Conservation (phyloP, 2,888 invertebrate genomes). For the Coelopa pilipes region DNA sequence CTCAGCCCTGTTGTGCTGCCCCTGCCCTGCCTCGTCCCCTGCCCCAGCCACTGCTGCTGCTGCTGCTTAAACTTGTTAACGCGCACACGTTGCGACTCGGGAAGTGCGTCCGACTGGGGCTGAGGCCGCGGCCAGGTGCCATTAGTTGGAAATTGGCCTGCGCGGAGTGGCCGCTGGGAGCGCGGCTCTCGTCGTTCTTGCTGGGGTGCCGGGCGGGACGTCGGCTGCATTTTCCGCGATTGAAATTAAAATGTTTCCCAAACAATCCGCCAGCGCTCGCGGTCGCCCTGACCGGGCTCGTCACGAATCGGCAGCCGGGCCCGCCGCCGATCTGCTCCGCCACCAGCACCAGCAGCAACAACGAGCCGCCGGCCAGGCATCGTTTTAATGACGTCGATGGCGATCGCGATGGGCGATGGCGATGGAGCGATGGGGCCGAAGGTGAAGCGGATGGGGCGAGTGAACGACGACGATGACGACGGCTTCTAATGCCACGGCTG, state of each 20-base stretch:
- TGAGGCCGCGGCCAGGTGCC: neutral
- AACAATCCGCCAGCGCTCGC: neutral
- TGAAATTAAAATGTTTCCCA: conserved; percentile 5
- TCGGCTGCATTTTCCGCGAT: neutral
- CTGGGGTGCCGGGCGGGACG: neutral
- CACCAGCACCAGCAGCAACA: neutral
- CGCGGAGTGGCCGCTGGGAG: neutral
- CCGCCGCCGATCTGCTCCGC: neutral
- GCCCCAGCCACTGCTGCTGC: conserved; percentile 5
- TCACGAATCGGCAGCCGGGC: too few species aligned
- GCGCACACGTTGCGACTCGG: conserved; percentile 10
- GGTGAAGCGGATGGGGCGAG: neutral
- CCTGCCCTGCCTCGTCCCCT: too few species aligned
- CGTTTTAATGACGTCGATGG: conserved; percentile 4
- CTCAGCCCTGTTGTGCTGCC: conserved; percentile 2
- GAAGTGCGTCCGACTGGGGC: neutral
- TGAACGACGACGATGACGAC: too few species aligned
- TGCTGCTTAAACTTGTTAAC: conserved; percentile 15
- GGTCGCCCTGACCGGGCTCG: neutral
- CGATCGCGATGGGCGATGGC: neutral
- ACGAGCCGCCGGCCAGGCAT: conserved; percentile 9
- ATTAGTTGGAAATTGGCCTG: conserved; percentile 12
- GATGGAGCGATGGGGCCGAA: neutral
- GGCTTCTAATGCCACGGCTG: neutral
- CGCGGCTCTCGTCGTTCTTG: neutral